Evolutionary conservation across 2,888 invertebrate genomes (phyloP), one percentile per base, ranked within the genome.

Genomic region (Linnaemya vulpina): DNA sequence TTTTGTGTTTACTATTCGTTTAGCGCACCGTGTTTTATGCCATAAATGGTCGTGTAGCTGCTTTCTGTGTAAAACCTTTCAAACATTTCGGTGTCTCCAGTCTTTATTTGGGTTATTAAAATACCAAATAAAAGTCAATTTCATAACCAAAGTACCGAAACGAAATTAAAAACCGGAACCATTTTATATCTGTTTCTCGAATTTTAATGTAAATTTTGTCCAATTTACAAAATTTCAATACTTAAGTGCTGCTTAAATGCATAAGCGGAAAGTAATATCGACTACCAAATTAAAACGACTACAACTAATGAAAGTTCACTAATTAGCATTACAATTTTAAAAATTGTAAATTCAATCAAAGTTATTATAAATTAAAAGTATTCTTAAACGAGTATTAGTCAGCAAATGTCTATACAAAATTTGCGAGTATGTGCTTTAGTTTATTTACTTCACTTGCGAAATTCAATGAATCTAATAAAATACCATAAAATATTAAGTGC

Each of bases 91-190:
- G 53, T 74, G 35, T 74, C 25, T 49, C 60, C 46, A 73, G 60
- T 73, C 73, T 74, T 83, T 78, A 74, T 78, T 83, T 78, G 68
- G 83, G 74, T 74, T 7, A 35, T 46, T 76, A 55, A 35, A 70
- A 68, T 1, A n/a, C 35, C 71, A 77, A 55, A 58, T 20, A 68
- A 78, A 51, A 73, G 62, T 62, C 46, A 53, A 75, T 74, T 74
- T 70, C 13, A 76, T 67, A 83, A 51, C 46, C 30, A 49, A 53
- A 40, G 35, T 62, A 30, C 35, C 60, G 22, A 51, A 71, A 71
- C 20, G 53, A 80, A 84, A 63, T 76, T 53, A 73, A 65, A 62
- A 76, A 80, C 84, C 84, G 84, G 76, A 80, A 84, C 80, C 67
- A 46, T 25, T 58, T 71, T 79, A 35, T 71, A 40, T 22, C 1